Evolutionary conservation across 2,113 vertebrate species (phyloP).

Genomic region (Dasyurus viverrinus): DNA sequence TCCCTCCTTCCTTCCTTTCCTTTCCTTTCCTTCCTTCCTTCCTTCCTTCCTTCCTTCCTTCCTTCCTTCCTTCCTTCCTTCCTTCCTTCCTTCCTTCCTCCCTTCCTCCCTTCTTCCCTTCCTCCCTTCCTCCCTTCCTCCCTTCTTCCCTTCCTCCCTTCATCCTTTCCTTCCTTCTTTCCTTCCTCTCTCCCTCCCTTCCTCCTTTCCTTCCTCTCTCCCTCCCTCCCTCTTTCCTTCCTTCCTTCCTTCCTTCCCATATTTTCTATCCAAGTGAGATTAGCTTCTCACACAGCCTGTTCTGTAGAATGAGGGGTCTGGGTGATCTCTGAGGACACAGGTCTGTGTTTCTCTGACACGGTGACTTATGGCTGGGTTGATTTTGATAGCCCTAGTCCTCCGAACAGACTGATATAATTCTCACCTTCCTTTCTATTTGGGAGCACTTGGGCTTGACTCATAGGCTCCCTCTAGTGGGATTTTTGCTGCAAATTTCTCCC

Average conservation of each 20-base stretch:
- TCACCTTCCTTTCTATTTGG: neutral
- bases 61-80: neutral
- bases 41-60: neutral
- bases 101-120: neutral
- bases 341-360: neutral
- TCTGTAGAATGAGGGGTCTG: no score
- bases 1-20: neutral
- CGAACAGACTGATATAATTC: no score
- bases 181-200: neutral
- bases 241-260: neutral
- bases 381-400: neutral
- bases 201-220: neutral
- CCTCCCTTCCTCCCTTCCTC: neutral
- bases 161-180: neutral
- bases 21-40: neutral
- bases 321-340: neutral
- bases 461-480: neutral
- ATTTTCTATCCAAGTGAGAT: neutral
- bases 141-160: neutral
- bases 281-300: no score
- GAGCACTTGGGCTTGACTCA: neutral
- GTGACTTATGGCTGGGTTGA: neutral
- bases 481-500: neutral
- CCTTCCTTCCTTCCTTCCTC: neutral
- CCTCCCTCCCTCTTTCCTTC: neutral